Evolutionary conservation across 2,113 vertebrate species (phyloP).

Genomic region (Siphamia tubifer): DNA sequence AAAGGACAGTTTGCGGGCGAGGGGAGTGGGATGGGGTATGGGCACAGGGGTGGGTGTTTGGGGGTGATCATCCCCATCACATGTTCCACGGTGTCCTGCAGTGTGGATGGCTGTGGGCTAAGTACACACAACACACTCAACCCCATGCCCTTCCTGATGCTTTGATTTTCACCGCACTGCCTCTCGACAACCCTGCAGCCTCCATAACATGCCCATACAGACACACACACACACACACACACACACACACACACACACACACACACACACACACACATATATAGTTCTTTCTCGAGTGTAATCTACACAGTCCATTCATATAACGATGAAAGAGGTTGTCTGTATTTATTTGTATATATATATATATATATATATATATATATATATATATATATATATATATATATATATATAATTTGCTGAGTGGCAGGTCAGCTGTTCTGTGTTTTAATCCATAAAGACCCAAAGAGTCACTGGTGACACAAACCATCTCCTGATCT

Average conservation of each 20-base stretch:
- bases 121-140: slow-evolving; percentile 54
- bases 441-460: too few species aligned
- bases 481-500: too few species aligned
- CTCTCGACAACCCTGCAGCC: slow-evolving; percentile 15
- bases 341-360: neutral
- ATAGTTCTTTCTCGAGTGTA: neutral
- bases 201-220: slow-evolving; percentile 13
- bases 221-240: slow-evolving; percentile 1
- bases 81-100: slow-evolving; percentile 62
- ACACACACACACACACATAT: neutral
- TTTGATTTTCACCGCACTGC: slow-evolving; percentile 49
- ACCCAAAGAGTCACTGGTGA: too few species aligned
- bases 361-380: too few species aligned
- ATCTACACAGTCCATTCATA: slow-evolving; percentile 1
- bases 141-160: slow-evolving; percentile 57
- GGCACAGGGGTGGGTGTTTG: slow-evolving; percentile 8
- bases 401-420: too few species aligned
- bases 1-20: slow-evolving; percentile 50
- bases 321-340: neutral
- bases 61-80: slow-evolving; percentile 68
- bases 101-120: slow-evolving; percentile 53
- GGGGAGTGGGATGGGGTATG: slow-evolving; percentile 13
- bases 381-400: too few species aligned
- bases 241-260: slow-evolving; percentile 18
- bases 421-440: neutral